These are phyloP conservation scores for Rhinichthys klamathensis DNA, from an alignment of 2,113 vertebrate genomes.

Conservation along the genomic window DNA sequence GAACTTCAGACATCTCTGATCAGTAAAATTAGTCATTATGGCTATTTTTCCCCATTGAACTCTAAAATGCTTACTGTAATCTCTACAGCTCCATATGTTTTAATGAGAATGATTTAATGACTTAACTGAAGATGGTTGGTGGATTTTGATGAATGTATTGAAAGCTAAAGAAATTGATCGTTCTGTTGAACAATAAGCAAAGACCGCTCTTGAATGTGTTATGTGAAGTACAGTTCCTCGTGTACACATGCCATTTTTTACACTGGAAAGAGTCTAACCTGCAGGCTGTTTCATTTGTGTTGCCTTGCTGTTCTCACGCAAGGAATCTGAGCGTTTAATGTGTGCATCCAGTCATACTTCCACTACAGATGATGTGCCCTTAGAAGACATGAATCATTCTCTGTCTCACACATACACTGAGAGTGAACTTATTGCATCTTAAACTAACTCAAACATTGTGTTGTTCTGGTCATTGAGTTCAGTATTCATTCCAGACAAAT, in stretches of 20 bases:
- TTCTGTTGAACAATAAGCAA: not conserved
- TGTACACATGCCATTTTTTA: not conserved
- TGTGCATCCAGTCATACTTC: conserved; percentile 66
- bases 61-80: conserved; percentile 53
- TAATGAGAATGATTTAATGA: conserved; percentile 13
- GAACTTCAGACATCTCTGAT: conserved; percentile 46
- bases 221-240: not conserved
- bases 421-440: not conserved
- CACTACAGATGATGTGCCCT: conserved; percentile 34
- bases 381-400: conserved; percentile 30
- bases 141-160: not conserved
- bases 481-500: conserved; percentile 6
- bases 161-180: not conserved
- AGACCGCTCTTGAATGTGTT: not conserved
- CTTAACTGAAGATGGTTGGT: not conserved
- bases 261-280: conserved; percentile 21
- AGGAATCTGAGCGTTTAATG: conserved; percentile 63
- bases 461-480: conserved; percentile 7
- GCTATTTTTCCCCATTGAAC: conserved; percentile 55
- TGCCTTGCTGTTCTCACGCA: conserved; percentile 67
- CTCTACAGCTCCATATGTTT: conserved; percentile 51
- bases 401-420: not conserved
- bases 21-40: conserved; percentile 53
- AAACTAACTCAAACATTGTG: conserved; percentile 12
- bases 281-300: conserved; percentile 39